Conservation (phyloP, 2,888 invertebrate species). For the Sphinx pinastri region DNA sequence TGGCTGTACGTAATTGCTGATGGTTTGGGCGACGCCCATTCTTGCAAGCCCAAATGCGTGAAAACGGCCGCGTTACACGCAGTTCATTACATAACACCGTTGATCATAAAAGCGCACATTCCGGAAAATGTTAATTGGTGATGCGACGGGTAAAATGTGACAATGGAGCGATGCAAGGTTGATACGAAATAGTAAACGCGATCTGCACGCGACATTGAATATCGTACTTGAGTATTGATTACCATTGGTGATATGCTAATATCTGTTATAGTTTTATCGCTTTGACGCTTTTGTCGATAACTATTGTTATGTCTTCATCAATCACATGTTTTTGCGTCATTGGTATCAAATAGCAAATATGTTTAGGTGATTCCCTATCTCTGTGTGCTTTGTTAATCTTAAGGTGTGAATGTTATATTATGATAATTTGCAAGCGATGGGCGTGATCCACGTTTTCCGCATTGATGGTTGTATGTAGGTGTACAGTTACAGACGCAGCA, state of each 20-base stretch:
- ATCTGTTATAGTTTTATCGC: conserved; percentile 20
- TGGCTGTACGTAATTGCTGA: conserved; percentile 31
- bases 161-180: conserved; percentile 33
- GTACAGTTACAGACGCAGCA: conserved; percentile 2
- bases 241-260: conserved; percentile 44
- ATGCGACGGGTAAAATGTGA: conserved; percentile 29
- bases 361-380: background rate
- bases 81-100: conserved; percentile 38
- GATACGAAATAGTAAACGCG: conserved; percentile 40
- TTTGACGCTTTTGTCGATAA: background rate
- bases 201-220: conserved; percentile 53
- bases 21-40: conserved; percentile 39
- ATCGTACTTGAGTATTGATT: conserved; percentile 60
- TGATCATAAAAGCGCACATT: conserved; percentile 33
- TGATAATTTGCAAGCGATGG: background rate
- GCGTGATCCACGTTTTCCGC: conserved; percentile 18
- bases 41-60: conserved; percentile 26
- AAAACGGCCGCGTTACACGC: conserved; percentile 32
- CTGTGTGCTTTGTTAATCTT: background rate
- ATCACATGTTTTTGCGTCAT: conserved; percentile 22
- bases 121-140: conserved; percentile 44
- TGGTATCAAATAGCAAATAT: background rate
- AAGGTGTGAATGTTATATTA: conserved; percentile 11
- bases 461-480: background rate
- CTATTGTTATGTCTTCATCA: conserved; percentile 12